Conservation (phyloP, 2,113 vertebrate genomes). For the Pterocles orientalis region DNA sequence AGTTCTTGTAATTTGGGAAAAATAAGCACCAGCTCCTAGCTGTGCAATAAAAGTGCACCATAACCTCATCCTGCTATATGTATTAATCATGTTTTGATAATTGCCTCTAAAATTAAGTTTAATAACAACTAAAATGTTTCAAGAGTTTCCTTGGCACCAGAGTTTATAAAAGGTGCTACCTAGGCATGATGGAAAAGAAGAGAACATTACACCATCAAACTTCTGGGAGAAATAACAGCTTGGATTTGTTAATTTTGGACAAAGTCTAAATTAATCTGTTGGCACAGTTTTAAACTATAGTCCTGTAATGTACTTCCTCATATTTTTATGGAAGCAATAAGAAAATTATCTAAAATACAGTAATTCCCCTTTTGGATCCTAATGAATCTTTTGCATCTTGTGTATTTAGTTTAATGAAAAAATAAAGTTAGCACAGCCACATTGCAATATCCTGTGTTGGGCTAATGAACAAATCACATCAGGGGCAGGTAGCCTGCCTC, state of each 20-base stretch:
- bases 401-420: constrained; percentile 32
- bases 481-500: not conserved
- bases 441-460: not conserved
- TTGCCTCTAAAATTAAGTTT: not conserved
- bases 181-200: not conserved
- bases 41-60: not conserved
- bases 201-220: not conserved
- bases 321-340: not conserved
- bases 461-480: not conserved
- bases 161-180: not conserved
- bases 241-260: constrained; percentile 49
- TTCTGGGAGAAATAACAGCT: constrained; percentile 32
- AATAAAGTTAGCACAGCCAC: not conserved
- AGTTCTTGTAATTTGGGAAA: constrained; percentile 20
- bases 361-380: constrained; percentile 3
- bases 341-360: not conserved
- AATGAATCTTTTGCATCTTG: not conserved
- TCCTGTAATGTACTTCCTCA: not conserved
- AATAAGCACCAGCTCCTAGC: not conserved
- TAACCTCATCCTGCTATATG: constrained; percentile 6
- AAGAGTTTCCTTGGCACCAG: constrained; percentile 1
- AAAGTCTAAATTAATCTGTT: constrained; percentile 11
- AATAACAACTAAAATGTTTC: not conserved
- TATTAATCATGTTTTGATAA: not conserved
- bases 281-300: not conserved